Evolutionary conservation across 2,113 vertebrate species (phyloP).

Genomic region (Mystacornis crossleyi): DNA sequence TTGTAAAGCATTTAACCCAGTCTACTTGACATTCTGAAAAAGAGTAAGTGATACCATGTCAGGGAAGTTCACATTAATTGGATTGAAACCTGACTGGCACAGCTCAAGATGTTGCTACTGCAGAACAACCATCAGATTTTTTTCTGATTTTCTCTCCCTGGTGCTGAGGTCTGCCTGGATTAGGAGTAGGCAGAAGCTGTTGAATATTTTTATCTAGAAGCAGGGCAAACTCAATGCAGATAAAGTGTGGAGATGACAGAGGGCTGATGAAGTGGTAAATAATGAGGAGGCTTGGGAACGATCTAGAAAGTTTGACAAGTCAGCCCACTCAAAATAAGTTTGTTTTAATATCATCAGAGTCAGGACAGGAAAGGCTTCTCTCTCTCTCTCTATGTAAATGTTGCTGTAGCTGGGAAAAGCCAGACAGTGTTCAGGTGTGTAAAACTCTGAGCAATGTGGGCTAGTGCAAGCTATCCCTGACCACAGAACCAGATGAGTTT

Average conservation of each 20-base stretch:
- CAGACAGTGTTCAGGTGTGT: not conserved
- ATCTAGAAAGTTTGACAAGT: not conserved
- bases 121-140: not conserved
- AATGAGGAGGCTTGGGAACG: not conserved
- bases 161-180: not conserved
- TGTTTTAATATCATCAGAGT: not conserved
- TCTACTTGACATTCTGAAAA: not conserved
- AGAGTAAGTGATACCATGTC: not conserved
- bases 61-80: not conserved
- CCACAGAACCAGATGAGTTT: not conserved
- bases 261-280: conserved; percentile 9
- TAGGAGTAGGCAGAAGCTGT: not conserved
- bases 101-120: not conserved
- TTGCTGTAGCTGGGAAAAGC: not conserved
- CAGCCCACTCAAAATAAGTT: not conserved
- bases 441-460: not conserved
- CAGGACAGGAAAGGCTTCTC: not conserved
- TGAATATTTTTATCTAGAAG: not conserved
- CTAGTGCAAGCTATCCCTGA: not conserved
- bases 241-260: not conserved
- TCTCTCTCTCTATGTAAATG: not conserved
- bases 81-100: not conserved
- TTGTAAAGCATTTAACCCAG: not conserved
- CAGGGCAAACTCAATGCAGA: not conserved
- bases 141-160: too few species aligned